Percentiles rank a stretch among this genome's conserved stretches.
Evolutionary conservation across 2,113 vertebrate genomes (phyloP).

Genomic region (Formicarius rufipectus): DNA sequence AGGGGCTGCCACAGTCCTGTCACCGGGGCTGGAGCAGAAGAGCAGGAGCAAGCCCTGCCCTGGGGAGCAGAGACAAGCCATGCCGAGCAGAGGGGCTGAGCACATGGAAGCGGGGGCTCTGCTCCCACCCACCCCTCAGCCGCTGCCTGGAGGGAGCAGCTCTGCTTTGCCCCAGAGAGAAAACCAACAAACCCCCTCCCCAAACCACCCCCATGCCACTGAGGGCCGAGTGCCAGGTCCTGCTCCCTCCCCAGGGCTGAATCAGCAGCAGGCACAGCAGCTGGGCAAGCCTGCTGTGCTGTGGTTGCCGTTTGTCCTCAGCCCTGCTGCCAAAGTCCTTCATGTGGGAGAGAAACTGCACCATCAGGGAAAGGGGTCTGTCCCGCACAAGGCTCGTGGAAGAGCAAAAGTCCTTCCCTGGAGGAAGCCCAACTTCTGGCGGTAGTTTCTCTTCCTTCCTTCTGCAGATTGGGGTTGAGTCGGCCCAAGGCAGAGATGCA

Average conservation of each 20-base stretch:
- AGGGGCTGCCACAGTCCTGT: background rate
- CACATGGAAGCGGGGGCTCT: background rate
- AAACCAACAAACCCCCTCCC: background rate
- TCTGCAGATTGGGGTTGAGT: background rate
- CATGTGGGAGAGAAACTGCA: background rate
- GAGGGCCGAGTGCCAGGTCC: background rate
- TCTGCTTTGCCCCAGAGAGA: background rate
- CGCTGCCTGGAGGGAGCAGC: background rate
- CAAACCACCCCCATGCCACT: background rate
- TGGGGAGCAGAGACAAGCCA: background rate
- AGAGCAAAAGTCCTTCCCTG: background rate
- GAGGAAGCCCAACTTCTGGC: background rate
- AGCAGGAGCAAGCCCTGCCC: slow-evolving; percentile 1
- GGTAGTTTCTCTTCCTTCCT: background rate
- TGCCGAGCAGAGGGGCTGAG: background rate
- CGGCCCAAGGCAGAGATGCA: background rate
- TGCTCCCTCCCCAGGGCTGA: background rate
- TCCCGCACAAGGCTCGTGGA: background rate
- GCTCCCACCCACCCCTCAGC: background rate
- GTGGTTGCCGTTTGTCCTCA: background rate
- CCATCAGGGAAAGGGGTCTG: background rate
- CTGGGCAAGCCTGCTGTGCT: background rate
- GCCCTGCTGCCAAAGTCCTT: background rate
- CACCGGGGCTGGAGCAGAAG: background rate
- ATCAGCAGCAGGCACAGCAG: background rate